These are phyloP conservation scores for Ellobium chinense DNA, from an alignment of 2,888 invertebrate genomes.

Conservation along the genomic window DNA sequence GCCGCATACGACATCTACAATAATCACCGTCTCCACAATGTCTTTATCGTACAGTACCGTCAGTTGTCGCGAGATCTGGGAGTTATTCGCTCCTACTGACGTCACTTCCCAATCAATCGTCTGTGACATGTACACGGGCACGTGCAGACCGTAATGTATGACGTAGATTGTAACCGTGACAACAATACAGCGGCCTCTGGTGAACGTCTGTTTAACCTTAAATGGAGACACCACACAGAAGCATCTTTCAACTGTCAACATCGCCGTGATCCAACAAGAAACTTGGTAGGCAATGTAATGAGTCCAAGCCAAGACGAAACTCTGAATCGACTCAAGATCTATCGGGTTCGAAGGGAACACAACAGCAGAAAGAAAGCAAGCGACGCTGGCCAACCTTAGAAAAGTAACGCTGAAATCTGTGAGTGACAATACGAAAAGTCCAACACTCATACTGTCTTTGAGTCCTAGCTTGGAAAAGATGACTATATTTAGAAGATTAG, in stretches of 20 bases:
- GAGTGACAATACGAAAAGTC: background rate
- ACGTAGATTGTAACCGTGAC: conserved; percentile 5
- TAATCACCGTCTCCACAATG: background rate
- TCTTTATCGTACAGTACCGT: background rate
- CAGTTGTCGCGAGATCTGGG: background rate
- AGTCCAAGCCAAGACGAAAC: background rate
- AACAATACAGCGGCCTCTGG: background rate
- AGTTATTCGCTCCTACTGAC: background rate
- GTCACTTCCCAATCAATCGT: background rate
- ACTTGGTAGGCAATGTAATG: background rate
- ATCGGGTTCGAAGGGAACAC: background rate
- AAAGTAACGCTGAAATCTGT: background rate
- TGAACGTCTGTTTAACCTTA: conserved; percentile 25
- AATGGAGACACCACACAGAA: conserved; percentile 28
- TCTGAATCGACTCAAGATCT: background rate
- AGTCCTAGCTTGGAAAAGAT: background rate
- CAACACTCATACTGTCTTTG: conserved; percentile 30
- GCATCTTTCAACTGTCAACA: conserved; percentile 28
- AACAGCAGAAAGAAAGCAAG: background rate
- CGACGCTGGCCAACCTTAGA: background rate
- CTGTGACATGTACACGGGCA: background rate
- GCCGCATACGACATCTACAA: background rate
- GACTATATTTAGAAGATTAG: conserved; percentile 18
- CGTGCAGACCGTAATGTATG: background rate
- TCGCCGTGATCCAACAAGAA: conserved; percentile 24